phyloP scores from a whole-genome alignment of 2,888 invertebrate genomes.

The Dasypolia templi region DNA sequence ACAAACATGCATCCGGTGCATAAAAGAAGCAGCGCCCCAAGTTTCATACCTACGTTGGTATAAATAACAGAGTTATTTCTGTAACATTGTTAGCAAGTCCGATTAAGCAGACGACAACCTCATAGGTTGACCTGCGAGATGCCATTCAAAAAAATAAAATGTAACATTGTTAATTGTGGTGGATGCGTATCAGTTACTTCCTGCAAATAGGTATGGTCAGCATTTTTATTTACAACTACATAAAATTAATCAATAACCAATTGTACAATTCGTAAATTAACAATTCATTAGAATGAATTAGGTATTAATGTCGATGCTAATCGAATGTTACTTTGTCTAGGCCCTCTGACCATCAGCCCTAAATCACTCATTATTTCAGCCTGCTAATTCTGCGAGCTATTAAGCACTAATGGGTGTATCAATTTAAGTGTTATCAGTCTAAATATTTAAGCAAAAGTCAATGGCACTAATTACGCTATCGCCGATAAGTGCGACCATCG shows the following conservation, averaged over 20 bases:
- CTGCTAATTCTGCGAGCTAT: neutral
- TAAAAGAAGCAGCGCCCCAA: constrained; percentile 2
- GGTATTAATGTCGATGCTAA: too few relatives aligned
- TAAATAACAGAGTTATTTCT: too few relatives aligned
- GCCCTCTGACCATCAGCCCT: neutral
- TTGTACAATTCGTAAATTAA: constrained; percentile 1
- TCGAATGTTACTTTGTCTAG: too few relatives aligned
- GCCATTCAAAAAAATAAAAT: too few relatives aligned
- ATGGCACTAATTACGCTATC: constrained; percentile 41
- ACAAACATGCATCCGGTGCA: constrained; percentile 3
- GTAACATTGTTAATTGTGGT: constrained; percentile 29
- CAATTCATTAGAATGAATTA: neutral
- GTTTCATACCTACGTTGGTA: neutral
- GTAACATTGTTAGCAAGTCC: constrained; percentile 10
- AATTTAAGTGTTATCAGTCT: constrained; percentile 19
- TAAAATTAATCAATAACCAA: constrained; percentile 3
- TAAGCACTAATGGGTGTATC: constrained; percentile 4
- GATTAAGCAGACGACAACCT: too few relatives aligned
- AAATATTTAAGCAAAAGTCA: constrained; percentile 33
- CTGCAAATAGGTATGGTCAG: constrained; percentile 30
- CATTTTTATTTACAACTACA: constrained; percentile 13
- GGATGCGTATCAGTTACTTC: constrained; percentile 28
- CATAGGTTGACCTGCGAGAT: too few relatives aligned
- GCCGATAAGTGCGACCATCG: constrained; percentile 52
- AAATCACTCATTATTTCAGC: neutral